Conservation (phyloP, 2,888 invertebrate genomes). For the Cylindroiulus punctatus region DNA sequence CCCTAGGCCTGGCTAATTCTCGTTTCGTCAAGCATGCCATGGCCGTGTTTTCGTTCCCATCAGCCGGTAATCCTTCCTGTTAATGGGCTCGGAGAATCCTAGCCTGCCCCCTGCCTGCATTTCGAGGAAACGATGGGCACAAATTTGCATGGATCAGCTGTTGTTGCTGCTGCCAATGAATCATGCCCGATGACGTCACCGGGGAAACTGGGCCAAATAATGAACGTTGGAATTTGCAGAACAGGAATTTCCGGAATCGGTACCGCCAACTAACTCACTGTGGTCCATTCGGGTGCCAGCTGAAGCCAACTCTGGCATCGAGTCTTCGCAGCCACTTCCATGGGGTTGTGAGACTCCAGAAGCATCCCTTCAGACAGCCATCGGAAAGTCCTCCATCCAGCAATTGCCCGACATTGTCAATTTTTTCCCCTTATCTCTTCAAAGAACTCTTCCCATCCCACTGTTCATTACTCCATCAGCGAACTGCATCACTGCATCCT, state of each 20-base stretch:
- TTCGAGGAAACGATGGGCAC: background rate
- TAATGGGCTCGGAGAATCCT: background rate
- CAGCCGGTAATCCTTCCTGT: background rate
- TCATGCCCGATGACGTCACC: constrained; percentile 13
- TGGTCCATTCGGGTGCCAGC: background rate
- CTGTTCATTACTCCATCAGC: constrained; percentile 1
- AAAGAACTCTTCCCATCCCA: background rate
- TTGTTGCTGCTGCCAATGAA: background rate
- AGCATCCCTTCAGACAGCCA: background rate
- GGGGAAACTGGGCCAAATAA: background rate
- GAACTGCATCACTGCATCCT: constrained; percentile 3
- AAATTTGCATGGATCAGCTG: constrained; percentile 31
- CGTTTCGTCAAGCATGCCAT: background rate
- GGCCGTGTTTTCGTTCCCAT: background rate
- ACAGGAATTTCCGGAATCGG: background rate
- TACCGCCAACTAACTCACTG: background rate
- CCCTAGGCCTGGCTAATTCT: background rate
- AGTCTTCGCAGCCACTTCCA: background rate
- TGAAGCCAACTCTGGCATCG: background rate
- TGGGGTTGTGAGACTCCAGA: background rate
- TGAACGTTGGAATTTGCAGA: background rate
- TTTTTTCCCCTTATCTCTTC: background rate
- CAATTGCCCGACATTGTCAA: background rate
- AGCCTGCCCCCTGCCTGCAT: constrained; percentile 13
- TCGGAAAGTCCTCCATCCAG: background rate